Evolutionary conservation across 53 echinoderm and acorn worm genomes (phyloP).

Genomic region (Temnopleurus reevesii): DNA sequence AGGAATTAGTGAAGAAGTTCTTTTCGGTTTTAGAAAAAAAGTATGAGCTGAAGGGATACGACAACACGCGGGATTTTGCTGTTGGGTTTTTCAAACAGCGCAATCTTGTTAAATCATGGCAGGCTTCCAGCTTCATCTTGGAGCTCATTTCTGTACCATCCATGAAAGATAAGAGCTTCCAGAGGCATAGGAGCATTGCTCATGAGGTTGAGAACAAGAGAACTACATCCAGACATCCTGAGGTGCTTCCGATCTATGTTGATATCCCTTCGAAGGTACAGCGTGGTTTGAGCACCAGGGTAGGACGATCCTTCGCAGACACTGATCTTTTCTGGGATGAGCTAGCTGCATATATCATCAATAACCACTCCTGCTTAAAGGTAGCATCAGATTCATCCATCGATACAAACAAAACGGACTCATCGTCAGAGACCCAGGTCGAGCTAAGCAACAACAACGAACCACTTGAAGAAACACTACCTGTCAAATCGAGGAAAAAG

Average conservation of each 20-base stretch:
- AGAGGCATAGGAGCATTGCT: not conserved
- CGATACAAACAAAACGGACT: not conserved
- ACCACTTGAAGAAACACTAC: not conserved
- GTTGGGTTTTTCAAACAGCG: constrained; percentile 7
- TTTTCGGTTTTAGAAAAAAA: not conserved
- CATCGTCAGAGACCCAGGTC: not conserved
- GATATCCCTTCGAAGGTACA: constrained; percentile 7
- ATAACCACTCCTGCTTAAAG: not conserved
- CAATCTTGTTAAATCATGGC: not conserved
- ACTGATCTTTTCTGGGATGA: constrained; percentile 7
- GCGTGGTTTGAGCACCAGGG: not conserved
- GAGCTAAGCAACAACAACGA: constrained; percentile 1
- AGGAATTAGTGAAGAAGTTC: not conserved
- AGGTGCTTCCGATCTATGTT: constrained; percentile 22
- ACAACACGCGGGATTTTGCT: not conserved
- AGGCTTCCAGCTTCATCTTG: not conserved
- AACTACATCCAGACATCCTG: not conserved
- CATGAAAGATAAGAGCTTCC: not conserved
- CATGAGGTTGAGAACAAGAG: constrained; percentile 14
- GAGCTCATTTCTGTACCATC: not conserved
- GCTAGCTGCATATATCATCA: not conserved
- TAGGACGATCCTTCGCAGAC: constrained; percentile 1
- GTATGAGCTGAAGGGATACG: constrained; percentile 30
- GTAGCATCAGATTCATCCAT: not conserved
- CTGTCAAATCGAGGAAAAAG: constrained; percentile 25